Conservation (phyloP, 1,140 invertebrate genomes). For the Pemphigus obesinymphae region DNA sequence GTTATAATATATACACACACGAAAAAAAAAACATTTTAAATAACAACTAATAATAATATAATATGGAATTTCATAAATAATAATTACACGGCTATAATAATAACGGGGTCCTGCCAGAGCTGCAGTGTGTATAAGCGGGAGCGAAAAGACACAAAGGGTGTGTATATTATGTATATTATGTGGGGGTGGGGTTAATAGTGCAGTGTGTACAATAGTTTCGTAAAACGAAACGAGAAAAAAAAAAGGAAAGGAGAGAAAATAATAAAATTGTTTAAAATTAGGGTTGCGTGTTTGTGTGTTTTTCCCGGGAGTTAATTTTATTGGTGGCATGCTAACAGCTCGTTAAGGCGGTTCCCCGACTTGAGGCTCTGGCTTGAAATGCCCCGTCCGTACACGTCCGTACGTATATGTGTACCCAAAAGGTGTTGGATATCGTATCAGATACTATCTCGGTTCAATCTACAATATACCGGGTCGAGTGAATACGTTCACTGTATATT, state of each 20-base stretch:
- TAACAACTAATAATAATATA: too few relatives aligned
- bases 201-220: background rate
- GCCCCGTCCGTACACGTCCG: background rate
- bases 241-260: slow-evolving; percentile 35
- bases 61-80: slow-evolving; percentile 18
- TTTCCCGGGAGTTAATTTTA: slow-evolving; percentile 34
- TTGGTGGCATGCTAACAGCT: slow-evolving; percentile 41
- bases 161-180: background rate
- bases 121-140: background rate
- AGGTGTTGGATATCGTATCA: slow-evolving; percentile 40
- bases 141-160: slow-evolving; percentile 17
- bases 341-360: slow-evolving; percentile 38
- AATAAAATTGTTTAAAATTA: slow-evolving; percentile 42
- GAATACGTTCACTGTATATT: slow-evolving; percentile 14
- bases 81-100: background rate
- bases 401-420: slow-evolving; percentile 31
- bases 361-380: slow-evolving; percentile 38
- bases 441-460: slow-evolving; percentile 38
- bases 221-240: background rate
- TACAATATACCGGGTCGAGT: slow-evolving; percentile 29
- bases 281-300: slow-evolving; percentile 41
- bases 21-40: background rate
- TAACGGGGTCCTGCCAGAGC: background rate
- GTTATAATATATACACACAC: too few relatives aligned
- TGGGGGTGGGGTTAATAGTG: background rate